phyloP scores from a whole-genome alignment of 2,888 invertebrate species.

The Euzophera pinguis region DNA sequence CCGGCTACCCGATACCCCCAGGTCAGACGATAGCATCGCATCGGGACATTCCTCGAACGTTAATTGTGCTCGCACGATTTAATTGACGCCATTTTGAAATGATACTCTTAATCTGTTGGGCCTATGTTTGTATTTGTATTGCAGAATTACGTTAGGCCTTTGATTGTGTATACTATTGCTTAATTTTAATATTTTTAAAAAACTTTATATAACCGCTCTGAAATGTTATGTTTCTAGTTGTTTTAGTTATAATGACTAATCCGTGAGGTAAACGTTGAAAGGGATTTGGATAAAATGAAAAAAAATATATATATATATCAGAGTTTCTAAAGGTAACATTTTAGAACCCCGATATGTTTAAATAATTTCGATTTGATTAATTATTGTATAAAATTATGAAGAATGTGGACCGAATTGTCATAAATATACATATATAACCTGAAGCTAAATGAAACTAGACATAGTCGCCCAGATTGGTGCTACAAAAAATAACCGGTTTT shows the following conservation, averaged over 20 bases:
- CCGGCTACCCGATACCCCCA: constrained; percentile 65
- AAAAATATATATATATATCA: too few relatives aligned
- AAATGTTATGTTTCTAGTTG: too few relatives aligned
- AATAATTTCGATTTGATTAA: not conserved
- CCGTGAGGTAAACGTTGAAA: too few relatives aligned
- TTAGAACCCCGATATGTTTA: not conserved
- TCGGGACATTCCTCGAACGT: constrained; percentile 59
- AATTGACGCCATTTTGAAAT: constrained; percentile 55
- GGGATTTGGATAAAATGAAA: too few relatives aligned
- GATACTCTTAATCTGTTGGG: constrained; percentile 14
- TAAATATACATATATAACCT: not conserved
- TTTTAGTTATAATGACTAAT: too few relatives aligned
- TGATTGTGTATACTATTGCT: not conserved
- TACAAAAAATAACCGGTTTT: constrained; percentile 8
- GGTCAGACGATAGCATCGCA: constrained; percentile 69
- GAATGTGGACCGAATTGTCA: not conserved
- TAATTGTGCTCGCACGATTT: constrained; percentile 61
- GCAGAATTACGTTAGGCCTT: not conserved
- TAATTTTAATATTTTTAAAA: not conserved
- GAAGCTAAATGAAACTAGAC: not conserved
- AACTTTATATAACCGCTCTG: too few relatives aligned
- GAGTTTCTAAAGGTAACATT: not conserved
- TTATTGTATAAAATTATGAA: not conserved
- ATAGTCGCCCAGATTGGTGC: not conserved
- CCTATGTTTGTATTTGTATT: constrained; percentile 14